Evolutionary conservation across 2,888 invertebrate genomes (phyloP), one percentile per base, ranked within the genome.

Genomic region (Carcina quercana): DNA sequence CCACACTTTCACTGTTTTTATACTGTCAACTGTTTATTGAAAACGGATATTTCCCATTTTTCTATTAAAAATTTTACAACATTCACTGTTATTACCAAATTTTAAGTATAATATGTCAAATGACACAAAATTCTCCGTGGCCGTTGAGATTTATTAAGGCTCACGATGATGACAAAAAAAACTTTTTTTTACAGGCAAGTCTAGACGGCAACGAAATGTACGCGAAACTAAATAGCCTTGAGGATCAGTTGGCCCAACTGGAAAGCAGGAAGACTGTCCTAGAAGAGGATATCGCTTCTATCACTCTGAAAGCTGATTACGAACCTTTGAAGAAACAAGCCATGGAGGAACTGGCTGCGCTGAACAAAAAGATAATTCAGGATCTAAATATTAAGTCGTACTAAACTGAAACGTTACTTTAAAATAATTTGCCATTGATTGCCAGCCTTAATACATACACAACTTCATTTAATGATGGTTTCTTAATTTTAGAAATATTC

Each of bases 161-260:
- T 17, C 5, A 5, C 17, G 7, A 5, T 17, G 5, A 17, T 17
- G 5, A 17, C 7, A n/a, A 3, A 27, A 7, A 11, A 6, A 27
- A n/a, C 32, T 28, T 33, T 35, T 29, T 42, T 32, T 45, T 71
- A 28, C 80, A 91, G 86, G 67, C 79, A 35, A 86, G 86, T 49
- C 73, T 93, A 7, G 86, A 89, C 37, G 89, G 89, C 17, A 92
- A 92, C 58, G 92, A 92, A 63, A 89, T 90, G 59, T 88, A 89
- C 50, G 64, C 82, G 1, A 89, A 91, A 63, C 73, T 93, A n/a
- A 87, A 86, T 42, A 86, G 79, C 27, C 60, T 93, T 42, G 92
- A 93, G 61, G 88, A 88, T 32, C 89, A 91, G 57, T 73, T 92
- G 49, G 87, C 89, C 7, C 87, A 88, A 35, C 65, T 91, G 19